Conservation (phyloP, 2,888 invertebrate genomes). For the Atethmia centrago region DNA sequence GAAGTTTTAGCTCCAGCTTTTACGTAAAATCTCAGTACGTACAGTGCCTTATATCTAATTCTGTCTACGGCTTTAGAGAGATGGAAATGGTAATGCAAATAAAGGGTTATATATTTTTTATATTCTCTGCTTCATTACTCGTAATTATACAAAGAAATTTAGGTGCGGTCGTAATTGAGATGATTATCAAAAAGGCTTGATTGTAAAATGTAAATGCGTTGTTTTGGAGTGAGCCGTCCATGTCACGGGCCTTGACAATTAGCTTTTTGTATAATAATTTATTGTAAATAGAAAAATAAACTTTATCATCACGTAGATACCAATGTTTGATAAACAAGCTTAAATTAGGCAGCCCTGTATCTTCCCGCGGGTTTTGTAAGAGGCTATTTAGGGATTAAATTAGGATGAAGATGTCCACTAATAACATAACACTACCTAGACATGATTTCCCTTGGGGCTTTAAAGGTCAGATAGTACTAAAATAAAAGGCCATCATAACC, state of each 20-base stretch:
- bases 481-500: slow-evolving; percentile 7
- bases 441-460: slow-evolving; percentile 43
- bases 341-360: not conserved
- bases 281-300: slow-evolving; percentile 32
- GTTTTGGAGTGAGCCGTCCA: slow-evolving; percentile 42
- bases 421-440: slow-evolving; percentile 37
- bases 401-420: slow-evolving; percentile 32
- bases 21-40: slow-evolving; percentile 46
- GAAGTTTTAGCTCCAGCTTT: slow-evolving; percentile 63
- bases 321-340: slow-evolving; percentile 8
- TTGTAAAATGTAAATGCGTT: slow-evolving; percentile 64
- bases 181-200: slow-evolving; percentile 65
- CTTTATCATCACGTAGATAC: slow-evolving; percentile 8
- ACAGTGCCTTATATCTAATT: slow-evolving; percentile 45
- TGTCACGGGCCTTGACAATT: slow-evolving; percentile 38
- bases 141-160: slow-evolving; percentile 67
- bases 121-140: slow-evolving; percentile 44
- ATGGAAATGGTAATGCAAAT: slow-evolving; percentile 55
- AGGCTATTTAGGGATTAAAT: slow-evolving; percentile 47
- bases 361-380: slow-evolving; percentile 44
- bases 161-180: slow-evolving; percentile 62
- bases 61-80: slow-evolving; percentile 52
- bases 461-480: slow-evolving; percentile 12
- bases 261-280: slow-evolving; percentile 44
- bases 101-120: slow-evolving; percentile 51